Evolutionary conservation across 2,113 vertebrate species (phyloP).

Genomic region (Hiodon alosoides): DNA sequence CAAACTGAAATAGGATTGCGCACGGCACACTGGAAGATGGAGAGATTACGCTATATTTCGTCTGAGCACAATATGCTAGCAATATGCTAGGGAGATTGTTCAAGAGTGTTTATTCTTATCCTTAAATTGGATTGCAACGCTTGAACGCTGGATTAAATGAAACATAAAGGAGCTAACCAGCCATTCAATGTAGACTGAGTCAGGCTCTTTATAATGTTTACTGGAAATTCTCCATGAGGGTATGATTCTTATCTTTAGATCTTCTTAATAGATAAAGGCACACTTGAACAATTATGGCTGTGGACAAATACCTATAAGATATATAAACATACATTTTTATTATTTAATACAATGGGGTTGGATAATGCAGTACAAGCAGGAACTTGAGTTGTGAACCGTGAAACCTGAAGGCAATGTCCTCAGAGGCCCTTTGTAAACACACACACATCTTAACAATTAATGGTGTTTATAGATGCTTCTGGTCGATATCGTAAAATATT

Average conservation of each 20-base stretch:
- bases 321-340: too few species aligned
- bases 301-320: too few species aligned
- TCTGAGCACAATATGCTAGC: constrained; percentile 24
- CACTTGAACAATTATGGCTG: not conserved
- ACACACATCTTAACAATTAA: too few species aligned
- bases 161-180: not conserved
- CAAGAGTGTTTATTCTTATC: constrained; percentile 26
- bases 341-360: too few species aligned
- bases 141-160: constrained; percentile 7
- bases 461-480: too few species aligned
- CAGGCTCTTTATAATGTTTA: not conserved
- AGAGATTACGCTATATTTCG: constrained; percentile 33
- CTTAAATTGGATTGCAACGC: constrained; percentile 23
- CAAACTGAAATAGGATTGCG: constrained; percentile 32
- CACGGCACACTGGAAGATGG: constrained; percentile 27
- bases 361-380: too few species aligned
- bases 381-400: too few species aligned
- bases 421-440: too few species aligned
- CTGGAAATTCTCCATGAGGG: not conserved
- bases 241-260: not conserved
- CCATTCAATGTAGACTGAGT: not conserved
- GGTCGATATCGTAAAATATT: too few species aligned
- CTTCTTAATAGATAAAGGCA: not conserved
- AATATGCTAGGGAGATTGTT: constrained; percentile 3
- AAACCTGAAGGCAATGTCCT: too few species aligned